Evolutionary conservation across 2,113 vertebrate species (phyloP).

Genomic region (Nematolebias whitei): DNA sequence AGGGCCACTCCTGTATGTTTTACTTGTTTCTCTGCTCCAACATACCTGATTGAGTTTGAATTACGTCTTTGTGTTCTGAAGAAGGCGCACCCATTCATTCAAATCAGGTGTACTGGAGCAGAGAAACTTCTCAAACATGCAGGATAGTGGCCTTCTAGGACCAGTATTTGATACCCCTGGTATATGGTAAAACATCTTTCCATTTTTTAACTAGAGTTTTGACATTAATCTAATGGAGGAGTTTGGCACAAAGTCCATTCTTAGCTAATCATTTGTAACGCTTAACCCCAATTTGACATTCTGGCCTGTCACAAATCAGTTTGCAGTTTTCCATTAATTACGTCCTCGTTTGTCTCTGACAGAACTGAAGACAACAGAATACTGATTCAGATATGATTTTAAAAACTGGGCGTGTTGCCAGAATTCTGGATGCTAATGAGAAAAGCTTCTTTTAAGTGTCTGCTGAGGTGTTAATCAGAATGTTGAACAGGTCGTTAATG

Average conservation of each 20-base stretch:
- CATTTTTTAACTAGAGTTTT: too few relatives aligned
- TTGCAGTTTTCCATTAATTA: not conserved
- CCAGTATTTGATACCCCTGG: too few relatives aligned
- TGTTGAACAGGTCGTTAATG: conserved; percentile 26
- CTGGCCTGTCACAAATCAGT: not conserved
- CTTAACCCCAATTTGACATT: not conserved
- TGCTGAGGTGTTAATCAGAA: conserved; percentile 36
- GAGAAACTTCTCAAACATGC: too few relatives aligned
- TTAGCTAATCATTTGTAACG: not conserved
- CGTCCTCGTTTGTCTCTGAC: not conserved
- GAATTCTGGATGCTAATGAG: conserved; percentile 29
- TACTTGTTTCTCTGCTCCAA: too few relatives aligned
- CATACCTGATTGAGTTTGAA: too few relatives aligned
- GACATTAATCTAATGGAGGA: not conserved
- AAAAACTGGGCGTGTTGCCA: conserved; percentile 28
- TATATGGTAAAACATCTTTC: too few relatives aligned
- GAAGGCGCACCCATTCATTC: too few relatives aligned
- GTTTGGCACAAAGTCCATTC: not conserved
- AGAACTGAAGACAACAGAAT: not conserved
- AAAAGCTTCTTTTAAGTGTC: conserved; percentile 11
- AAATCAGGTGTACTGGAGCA: too few relatives aligned
- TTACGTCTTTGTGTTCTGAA: too few relatives aligned
- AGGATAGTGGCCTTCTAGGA: too few relatives aligned
- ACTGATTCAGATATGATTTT: conserved; percentile 11
- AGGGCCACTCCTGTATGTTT: too few relatives aligned